Percentiles rank a stretch among this genome's conserved stretches.
phyloP scores from a whole-genome alignment of 2,888 invertebrate genomes.

The Acrobasis consociella region DNA sequence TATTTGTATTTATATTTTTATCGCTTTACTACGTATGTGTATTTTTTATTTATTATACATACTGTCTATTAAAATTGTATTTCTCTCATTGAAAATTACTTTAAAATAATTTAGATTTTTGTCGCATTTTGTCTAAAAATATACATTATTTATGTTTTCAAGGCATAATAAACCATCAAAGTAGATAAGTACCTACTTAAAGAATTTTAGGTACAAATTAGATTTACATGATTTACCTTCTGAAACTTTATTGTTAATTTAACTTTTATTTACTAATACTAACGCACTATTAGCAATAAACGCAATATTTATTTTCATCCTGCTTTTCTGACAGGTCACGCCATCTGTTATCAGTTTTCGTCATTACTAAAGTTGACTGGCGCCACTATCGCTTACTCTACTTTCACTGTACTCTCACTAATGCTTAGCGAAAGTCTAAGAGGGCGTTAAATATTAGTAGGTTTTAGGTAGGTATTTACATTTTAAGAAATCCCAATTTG shows the following conservation, averaged over 20 bases:
- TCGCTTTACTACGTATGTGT: no score
- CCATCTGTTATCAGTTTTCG: constrained; percentile 2
- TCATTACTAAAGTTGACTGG: not conserved
- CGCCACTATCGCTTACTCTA: not conserved
- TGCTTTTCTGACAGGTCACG: not conserved
- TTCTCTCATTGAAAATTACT: not conserved
- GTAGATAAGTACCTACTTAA: not conserved
- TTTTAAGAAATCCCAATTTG: no score
- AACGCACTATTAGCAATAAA: not conserved
- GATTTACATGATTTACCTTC: no score
- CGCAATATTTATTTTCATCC: not conserved
- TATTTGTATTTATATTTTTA: not conserved
- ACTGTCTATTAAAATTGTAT: not conserved
- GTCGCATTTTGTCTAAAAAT: not conserved
- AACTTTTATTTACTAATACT: no score
- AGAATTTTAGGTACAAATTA: not conserved
- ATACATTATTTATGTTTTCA: not conserved
- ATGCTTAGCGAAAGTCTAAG: not conserved
- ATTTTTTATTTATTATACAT: not conserved
- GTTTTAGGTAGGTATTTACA: no score
- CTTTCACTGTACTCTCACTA: not conserved
- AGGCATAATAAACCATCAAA: constrained; percentile 1
- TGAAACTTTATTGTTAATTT: no score
- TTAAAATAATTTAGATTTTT: not conserved
- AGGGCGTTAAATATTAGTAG: not conserved